A percentile compares a stretch with the other conserved stretches of the same genome.
Evolutionary conservation across 2,113 vertebrate genomes (phyloP).

Genomic region (Phrynocephalus versicolor): DNA sequence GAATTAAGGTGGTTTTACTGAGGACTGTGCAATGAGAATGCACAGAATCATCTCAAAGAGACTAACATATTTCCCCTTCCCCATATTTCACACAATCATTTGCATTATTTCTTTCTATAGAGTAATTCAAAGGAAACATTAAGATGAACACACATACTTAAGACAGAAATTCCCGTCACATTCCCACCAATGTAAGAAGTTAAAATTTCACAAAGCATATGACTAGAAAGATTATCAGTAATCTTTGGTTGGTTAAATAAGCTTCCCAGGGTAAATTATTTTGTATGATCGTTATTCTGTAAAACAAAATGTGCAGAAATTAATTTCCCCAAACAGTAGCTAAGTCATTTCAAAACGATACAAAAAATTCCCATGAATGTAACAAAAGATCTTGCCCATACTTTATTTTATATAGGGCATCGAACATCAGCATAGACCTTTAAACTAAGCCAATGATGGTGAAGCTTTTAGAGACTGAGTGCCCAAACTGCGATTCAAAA

Average conservation of each 20-base stretch:
- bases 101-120: conserved; percentile 43
- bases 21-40: conserved; percentile 25
- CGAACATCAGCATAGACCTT: not conserved
- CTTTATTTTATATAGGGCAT: not conserved
- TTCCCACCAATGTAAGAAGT: conserved; percentile 64
- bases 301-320: conserved; percentile 25
- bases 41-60: conserved; percentile 30
- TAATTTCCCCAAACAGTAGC: not conserved
- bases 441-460: too few relatives aligned
- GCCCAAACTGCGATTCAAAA: too few relatives aligned
- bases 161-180: conserved; percentile 63
- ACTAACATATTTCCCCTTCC: conserved; percentile 12
- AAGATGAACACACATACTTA: conserved; percentile 43
- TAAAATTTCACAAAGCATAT: conserved; percentile 51
- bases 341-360: conserved; percentile 60
- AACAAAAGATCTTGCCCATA: conserved; percentile 46
- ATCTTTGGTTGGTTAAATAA: conserved; percentile 68
- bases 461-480: too few relatives aligned
- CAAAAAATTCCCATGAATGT: conserved; percentile 50
- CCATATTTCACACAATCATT: conserved; percentile 55
- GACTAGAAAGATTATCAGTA: conserved; percentile 54
- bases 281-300: conserved; percentile 60
- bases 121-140: conserved; percentile 53
- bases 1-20: not conserved
- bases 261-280: conserved; percentile 66